Conservation (phyloP, 2,797 vertebrate genomes). For the Bradypus variegatus region DNA sequence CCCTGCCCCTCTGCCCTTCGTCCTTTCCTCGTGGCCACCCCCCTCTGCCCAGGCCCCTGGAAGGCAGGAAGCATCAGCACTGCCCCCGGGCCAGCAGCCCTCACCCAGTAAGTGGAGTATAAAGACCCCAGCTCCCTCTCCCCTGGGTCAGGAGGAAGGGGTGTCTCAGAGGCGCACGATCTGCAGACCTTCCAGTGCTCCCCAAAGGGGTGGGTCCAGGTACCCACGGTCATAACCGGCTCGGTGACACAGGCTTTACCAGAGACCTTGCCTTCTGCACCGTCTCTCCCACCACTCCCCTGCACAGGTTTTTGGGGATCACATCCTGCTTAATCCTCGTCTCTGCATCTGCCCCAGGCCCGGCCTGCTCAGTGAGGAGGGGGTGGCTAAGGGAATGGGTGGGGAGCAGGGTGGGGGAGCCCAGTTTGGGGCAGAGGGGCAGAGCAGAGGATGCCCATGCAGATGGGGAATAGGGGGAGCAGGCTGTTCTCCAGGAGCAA, state of each 20-base stretch:
- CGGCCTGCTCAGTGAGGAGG: not conserved
- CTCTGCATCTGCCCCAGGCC: not conserved
- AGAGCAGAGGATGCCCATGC: not conserved
- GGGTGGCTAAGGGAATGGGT: not conserved
- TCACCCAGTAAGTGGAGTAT: too few species aligned
- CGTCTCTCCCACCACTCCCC: not conserved
- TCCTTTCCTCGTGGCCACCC: too few species aligned
- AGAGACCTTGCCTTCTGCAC: not conserved
- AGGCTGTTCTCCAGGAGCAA: constrained; percentile 55
- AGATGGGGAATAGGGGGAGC: not conserved
- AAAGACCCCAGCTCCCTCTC: not conserved
- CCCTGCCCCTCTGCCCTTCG: too few species aligned
- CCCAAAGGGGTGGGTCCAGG: not conserved
- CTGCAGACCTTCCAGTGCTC: not conserved
- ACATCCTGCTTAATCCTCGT: too few species aligned
- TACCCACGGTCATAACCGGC: fast-evolving
- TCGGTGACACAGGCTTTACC: fast-evolving
- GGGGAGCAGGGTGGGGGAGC: not conserved
- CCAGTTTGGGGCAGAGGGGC: not conserved
- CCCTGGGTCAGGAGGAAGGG: fast-evolving
- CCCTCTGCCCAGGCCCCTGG: too few species aligned
- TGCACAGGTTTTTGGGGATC: not conserved
- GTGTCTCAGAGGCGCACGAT: too few species aligned
- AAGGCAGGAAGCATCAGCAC: too few species aligned
- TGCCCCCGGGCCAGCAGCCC: not conserved